phyloP scores from a whole-genome alignment of 2,888 invertebrate species.

The Alsophila aescularia region DNA sequence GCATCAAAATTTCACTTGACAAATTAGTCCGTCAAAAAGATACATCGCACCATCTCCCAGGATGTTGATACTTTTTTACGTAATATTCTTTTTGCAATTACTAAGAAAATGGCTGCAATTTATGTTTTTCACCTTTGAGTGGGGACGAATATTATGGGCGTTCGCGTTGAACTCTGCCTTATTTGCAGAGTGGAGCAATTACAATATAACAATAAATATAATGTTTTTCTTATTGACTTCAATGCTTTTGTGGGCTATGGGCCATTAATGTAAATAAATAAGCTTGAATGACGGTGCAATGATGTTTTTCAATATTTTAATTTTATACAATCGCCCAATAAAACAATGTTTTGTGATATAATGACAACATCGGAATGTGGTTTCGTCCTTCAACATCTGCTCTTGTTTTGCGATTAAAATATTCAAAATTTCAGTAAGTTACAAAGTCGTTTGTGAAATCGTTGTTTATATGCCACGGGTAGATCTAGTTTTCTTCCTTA shows the following conservation, averaged over 20 bases:
- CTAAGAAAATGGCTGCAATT: slow-evolving; percentile 41
- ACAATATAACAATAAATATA: slow-evolving; percentile 45
- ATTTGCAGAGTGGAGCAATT: slow-evolving; percentile 45
- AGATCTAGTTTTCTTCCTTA: slow-evolving; percentile 20
- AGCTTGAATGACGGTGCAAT: slow-evolving; percentile 32
- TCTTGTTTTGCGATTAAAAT: slow-evolving; percentile 22
- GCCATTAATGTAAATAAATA: slow-evolving; percentile 40
- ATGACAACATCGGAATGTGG: slow-evolving; percentile 29
- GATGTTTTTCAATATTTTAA: slow-evolving; percentile 26
- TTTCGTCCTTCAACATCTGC: slow-evolving; percentile 20
- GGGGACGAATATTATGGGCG: slow-evolving; percentile 44
- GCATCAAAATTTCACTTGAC: slow-evolving; percentile 43
- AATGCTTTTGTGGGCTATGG: slow-evolving; percentile 32
- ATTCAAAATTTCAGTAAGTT: too few species aligned
- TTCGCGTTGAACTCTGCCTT: slow-evolving; percentile 42
- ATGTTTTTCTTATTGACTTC: slow-evolving; percentile 40
- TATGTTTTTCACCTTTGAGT: slow-evolving; percentile 48
- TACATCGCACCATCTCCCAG: slow-evolving; percentile 31
- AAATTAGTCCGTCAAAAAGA: slow-evolving; percentile 42
- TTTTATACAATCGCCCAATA: slow-evolving; percentile 19
- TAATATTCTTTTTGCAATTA: slow-evolving; percentile 26
- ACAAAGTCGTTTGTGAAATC: slow-evolving; percentile 6
- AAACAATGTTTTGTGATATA: slow-evolving; percentile 13
- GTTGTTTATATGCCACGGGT: slow-evolving; percentile 1
- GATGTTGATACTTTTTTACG: slow-evolving; percentile 12